Base-by-base conservation (phyloP, 2,888 invertebrate species). In the Aromia moschata region DNA sequence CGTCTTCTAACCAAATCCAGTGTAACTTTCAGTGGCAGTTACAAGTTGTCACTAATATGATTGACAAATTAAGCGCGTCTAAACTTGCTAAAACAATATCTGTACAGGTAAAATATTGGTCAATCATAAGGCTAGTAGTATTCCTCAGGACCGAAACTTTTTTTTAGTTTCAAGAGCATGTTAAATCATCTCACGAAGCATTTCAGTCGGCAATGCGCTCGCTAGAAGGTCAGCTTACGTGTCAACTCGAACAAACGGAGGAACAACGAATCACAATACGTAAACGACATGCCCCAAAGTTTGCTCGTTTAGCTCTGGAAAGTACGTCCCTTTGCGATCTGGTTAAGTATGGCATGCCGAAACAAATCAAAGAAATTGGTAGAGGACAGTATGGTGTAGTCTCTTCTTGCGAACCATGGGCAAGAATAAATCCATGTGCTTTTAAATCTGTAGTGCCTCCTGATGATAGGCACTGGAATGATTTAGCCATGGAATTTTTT, bases 341-440 rank as follows among this genome's bases (percentile, higher is more conserved):
- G 55, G 85, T 93, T 0, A 83, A 89, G 70, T 88, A 88, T 77
- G 94, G 94, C 58, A 84, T 86, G 62, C 89, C 89, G 0, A 84
- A 86, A 62, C 82, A 86, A 43, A 86, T 86, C 0, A 82, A 86
- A 56, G 89, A 89, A 78, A 89, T 89, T 14, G 89, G 89, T 0
- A 85, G 94, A 40, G 95, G 95, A 0, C 94, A 95, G 74, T 95
- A 94, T 79, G 95, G 94, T 2, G 93, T 95, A 33, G 94, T 95
- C 43, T 94, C 91, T 79, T 84, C 90, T 0, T 91, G 89, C 73
- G 90, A 92, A 53, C 82, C 86, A 54, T 93, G 93, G 88, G 92
- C 85, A 0, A 89, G 87, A 0, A 85, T 84, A 46, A 81, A 86
- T n/a, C 91, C 91, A 0, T 91, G 89, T 72, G 94, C 94, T 4